These are phyloP conservation scores for Nyctibius bracteatus DNA, from an alignment of 2,113 vertebrate species.

Conservation along the genomic window DNA sequence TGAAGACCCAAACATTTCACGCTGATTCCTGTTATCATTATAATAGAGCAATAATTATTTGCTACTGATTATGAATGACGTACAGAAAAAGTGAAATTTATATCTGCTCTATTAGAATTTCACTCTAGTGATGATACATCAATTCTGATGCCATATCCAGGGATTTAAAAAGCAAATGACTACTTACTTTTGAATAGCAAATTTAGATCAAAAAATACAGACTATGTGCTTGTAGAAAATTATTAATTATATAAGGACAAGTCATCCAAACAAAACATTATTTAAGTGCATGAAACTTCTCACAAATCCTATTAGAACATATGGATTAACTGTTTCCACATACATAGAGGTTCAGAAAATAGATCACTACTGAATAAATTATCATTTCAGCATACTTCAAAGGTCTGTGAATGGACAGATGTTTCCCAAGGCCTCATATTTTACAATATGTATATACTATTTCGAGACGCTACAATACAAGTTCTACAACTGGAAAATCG, in stretches of 20 bases:
- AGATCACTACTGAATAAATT: background rate
- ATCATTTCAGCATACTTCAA: background rate
- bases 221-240: background rate
- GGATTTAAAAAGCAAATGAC: background rate
- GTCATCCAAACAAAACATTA: background rate
- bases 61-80: background rate
- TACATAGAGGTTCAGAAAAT: background rate
- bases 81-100: background rate
- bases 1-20: background rate
- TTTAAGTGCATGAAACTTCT: background rate
- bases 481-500: background rate
- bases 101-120: background rate
- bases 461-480: background rate
- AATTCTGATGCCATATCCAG: background rate
- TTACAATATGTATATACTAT: background rate
- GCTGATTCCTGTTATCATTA: background rate
- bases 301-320: background rate
- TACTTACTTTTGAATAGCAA: background rate
- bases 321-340: background rate
- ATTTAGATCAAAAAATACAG: background rate
- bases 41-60: background rate
- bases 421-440: background rate
- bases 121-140: background rate
- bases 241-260: background rate
- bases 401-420: background rate